phyloP scores from a whole-genome alignment of 2,113 vertebrate species.

The Xenopus laevis region DNA sequence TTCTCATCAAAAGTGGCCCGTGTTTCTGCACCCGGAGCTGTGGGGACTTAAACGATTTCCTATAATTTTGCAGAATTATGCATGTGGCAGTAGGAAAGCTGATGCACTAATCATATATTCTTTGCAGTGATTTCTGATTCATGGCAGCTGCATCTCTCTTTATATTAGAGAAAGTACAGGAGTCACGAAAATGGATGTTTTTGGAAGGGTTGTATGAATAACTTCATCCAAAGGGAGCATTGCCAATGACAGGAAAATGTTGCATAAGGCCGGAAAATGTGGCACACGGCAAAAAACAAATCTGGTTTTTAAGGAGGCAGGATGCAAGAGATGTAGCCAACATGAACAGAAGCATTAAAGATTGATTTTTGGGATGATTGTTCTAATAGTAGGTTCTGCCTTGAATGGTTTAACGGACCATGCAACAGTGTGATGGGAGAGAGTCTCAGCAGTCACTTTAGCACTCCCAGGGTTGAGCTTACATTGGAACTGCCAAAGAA shows the following conservation, averaged over 20 bases:
- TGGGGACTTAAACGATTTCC: background rate
- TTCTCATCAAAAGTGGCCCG: constrained; percentile 55
- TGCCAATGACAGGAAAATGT: constrained; percentile 42
- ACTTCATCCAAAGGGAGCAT: constrained; percentile 45
- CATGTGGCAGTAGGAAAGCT: constrained; percentile 38
- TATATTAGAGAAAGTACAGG: constrained; percentile 46
- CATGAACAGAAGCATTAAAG: background rate
- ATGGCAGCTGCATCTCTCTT: constrained; percentile 51
- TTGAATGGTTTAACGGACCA: background rate
- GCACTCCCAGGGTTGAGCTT: background rate
- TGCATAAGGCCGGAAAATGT: constrained; percentile 19
- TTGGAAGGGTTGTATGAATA: constrained; percentile 46
- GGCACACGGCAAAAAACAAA: background rate
- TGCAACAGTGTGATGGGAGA: constrained; percentile 1
- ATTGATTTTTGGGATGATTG: background rate
- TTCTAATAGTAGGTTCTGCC: background rate
- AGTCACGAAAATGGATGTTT: constrained; percentile 49
- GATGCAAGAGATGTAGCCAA: background rate
- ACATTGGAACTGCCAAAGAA: background rate
- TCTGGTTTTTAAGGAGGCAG: background rate
- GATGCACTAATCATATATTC: constrained; percentile 45
- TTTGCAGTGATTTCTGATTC: constrained; percentile 46
- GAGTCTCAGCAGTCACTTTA: background rate
- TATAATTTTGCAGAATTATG: constrained; percentile 37
- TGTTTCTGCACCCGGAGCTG: constrained; percentile 48